Evolutionary conservation across 2,888 invertebrate genomes (phyloP).

Genomic region (Stenodera caucasica): DNA sequence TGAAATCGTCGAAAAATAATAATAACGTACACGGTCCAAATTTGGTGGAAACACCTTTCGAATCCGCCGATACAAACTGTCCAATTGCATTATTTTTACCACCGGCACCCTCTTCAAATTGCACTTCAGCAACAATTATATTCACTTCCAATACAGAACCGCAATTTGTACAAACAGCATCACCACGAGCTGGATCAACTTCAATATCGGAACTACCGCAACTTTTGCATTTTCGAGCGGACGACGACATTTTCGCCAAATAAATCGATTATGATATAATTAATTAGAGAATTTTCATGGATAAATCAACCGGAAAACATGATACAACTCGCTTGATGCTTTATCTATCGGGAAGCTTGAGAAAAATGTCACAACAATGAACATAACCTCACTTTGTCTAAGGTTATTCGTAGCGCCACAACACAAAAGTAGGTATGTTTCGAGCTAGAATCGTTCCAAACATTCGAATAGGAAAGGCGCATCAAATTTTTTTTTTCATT

Average conservation of each 20-base stretch:
- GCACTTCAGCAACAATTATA: slow-evolving; percentile 94
- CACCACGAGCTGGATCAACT: slow-evolving; percentile 91
- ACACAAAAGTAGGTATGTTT: too few species aligned
- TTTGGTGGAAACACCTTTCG: slow-evolving; percentile 79
- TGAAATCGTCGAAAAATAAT: too few species aligned
- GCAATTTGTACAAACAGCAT: slow-evolving; percentile 94
- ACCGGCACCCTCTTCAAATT: slow-evolving; percentile 90
- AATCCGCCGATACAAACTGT: slow-evolving; percentile 90
- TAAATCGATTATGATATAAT: too few species aligned
- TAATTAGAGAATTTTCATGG: too few species aligned
- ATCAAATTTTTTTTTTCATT: too few species aligned
- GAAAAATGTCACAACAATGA: background rate
- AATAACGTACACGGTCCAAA: slow-evolving; percentile 72
- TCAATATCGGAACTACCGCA: slow-evolving; percentile 92
- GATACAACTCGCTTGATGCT: too few species aligned
- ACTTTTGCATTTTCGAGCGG: slow-evolving; percentile 80
- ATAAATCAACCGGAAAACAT: background rate
- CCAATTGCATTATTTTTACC: slow-evolving; percentile 89
- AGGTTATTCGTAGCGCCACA: background rate
- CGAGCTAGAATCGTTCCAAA: too few species aligned
- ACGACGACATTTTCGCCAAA: slow-evolving; percentile 59
- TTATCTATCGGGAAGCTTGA: background rate
- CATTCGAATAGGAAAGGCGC: too few species aligned
- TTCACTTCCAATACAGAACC: slow-evolving; percentile 96
- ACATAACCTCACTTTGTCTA: background rate